Base-by-base conservation (phyloP, 2,888 invertebrate species). In the Epinotia nisella region DNA sequence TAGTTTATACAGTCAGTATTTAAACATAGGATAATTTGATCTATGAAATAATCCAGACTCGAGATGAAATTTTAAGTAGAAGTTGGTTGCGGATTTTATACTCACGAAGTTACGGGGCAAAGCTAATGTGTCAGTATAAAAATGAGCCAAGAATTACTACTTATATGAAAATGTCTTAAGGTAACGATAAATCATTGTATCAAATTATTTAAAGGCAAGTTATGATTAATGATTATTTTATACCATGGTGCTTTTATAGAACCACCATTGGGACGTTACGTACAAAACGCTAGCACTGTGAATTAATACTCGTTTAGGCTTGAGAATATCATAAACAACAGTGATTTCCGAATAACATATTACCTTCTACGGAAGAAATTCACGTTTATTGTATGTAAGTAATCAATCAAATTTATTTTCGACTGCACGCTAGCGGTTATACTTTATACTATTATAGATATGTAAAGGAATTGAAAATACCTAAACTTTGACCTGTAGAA, bases 371-470 rank as follows among this genome's bases (percentile, higher is more conserved):
- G 3, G 35, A 39, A 15, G 19, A 1, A 11, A 29, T 2, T 15
- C 19, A n/a, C 11, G 9, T 55, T 65, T 55, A 55, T 39, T 64
- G 51, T 64, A 19, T 53, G 65, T 65, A 65, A 53, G 65, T 53
- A 65, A 65, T 65, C 65, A 65, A 65, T 65, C 65, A 65, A 53
- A 19, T 53, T 55, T 65, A 55, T 55, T 51, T 17, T 39, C 51
- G 65, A 15, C 15, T 35, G 7, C 62, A 24, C 39, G 39, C 49
- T 13, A 49, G 15, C n/a, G 49, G 4, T n/a, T 35, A 35, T 35
- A 35, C 9, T 35, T n/a, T 35, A 35, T 35, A 35, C 9, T 35
- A 35, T 49, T 49, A 49, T n/a, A 15, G 4, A 11, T 41, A 41
- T 29, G 35, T 7, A 35, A 35, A 35, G 35, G 9, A 35, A 9